Evolutionary conservation across 2,797 vertebrate genomes (phyloP).

Genomic region (Phataginus tetradactyla): DNA sequence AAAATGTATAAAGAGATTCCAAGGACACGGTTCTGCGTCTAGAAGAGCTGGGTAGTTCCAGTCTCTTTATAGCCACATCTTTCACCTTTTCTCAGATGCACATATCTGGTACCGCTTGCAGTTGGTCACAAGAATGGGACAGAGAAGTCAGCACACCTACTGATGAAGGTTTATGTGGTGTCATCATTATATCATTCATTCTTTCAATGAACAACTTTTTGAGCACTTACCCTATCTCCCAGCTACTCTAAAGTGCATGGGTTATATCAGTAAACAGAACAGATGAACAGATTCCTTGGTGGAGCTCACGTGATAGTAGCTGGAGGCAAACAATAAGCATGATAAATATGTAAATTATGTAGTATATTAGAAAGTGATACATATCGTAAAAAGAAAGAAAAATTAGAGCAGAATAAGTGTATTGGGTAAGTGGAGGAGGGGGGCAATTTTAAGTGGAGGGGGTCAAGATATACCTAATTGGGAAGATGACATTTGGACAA

Average conservation of each 20-base stretch:
- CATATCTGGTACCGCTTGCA: neutral
- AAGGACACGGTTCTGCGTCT: conserved; percentile 63
- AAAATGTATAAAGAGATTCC: conserved; percentile 69
- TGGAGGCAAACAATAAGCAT: conserved; percentile 27
- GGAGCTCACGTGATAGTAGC: neutral
- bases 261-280: neutral
- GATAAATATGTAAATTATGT: neutral
- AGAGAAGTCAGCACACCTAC: neutral
- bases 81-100: neutral
- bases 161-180: neutral
- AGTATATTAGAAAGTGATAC: neutral
- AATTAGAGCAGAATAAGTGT: neutral
- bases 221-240: neutral
- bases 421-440: neutral
- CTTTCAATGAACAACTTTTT: neutral
- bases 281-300: conserved; percentile 14
- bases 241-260: neutral
- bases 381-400: neutral
- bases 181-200: neutral
- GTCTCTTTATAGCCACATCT: conserved; percentile 9
- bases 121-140: neutral
- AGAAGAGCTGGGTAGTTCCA: conserved; percentile 32
- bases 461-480: neutral
- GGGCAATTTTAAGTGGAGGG: neutral
- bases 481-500: conserved; percentile 36